These are phyloP conservation scores for Diplodus puntazzo DNA, from an alignment of 2,797 vertebrate genomes.

Conservation along the genomic window DNA sequence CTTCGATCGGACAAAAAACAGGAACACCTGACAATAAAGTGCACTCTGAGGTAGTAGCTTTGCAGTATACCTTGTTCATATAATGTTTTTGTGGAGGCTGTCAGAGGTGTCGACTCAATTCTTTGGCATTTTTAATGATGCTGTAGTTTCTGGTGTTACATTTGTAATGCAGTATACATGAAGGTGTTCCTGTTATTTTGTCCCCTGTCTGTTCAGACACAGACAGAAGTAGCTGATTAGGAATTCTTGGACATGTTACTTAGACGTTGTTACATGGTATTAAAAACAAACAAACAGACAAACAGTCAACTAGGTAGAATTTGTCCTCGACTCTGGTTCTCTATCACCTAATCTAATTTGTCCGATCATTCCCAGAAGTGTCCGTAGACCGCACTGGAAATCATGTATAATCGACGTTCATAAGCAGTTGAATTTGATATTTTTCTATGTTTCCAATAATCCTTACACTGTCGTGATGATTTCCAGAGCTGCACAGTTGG, in stretches of 20 bases:
- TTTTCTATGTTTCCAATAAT: constrained; percentile 57
- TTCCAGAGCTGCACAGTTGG: constrained; percentile 41
- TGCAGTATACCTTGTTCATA: not conserved
- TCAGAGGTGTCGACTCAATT: not conserved
- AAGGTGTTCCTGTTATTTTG: constrained; percentile 45
- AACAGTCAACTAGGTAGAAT: constrained; percentile 11
- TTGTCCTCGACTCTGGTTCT: constrained; percentile 34
- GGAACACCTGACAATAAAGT: constrained; percentile 18
- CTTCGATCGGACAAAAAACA: constrained; percentile 14
- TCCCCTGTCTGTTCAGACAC: constrained; percentile 22
- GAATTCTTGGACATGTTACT: constrained; percentile 23
- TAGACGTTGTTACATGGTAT: constrained; percentile 40
- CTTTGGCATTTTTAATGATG: constrained; percentile 31
- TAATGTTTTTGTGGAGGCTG: not conserved
- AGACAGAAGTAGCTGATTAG: constrained; percentile 32
- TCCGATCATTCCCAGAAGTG: constrained; percentile 43
- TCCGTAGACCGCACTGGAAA: constrained; percentile 29
- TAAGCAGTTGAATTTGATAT: constrained; percentile 47
- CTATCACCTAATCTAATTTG: constrained; percentile 31
- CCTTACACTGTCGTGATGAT: constrained; percentile 21
- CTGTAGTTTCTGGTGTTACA: constrained; percentile 11
- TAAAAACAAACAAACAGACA: not conserved
- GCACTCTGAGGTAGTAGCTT: constrained; percentile 9
- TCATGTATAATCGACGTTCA: constrained; percentile 41
- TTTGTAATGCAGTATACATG: not conserved